phyloP scores from a whole-genome alignment of 2,113 vertebrate species.

The Trematomus loennbergii region DNA sequence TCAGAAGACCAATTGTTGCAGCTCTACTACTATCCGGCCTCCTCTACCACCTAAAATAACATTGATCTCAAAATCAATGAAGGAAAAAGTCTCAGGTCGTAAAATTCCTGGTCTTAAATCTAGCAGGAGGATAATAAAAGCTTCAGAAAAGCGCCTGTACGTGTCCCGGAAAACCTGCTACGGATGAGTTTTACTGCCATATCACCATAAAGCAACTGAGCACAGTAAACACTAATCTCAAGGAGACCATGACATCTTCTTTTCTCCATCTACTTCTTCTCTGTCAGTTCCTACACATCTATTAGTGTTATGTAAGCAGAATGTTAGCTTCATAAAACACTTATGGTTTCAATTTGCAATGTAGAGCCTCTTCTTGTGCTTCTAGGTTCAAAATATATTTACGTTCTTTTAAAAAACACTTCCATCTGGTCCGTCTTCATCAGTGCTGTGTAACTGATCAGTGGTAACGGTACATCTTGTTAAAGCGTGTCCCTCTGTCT shows the following conservation, averaged over 20 bases:
- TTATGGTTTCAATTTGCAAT: neutral
- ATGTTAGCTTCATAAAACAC: neutral
- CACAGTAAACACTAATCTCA: neutral
- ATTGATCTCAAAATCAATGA: constrained; percentile 10
- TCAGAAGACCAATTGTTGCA: too few relatives aligned
- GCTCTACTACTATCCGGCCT: neutral
- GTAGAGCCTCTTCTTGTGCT: neutral
- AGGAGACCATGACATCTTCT: neutral
- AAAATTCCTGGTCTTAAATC: neutral
- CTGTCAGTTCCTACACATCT: neutral
- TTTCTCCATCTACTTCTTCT: neutral
- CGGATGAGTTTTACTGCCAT: neutral
- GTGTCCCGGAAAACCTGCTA: neutral
- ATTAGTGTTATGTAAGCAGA: neutral
- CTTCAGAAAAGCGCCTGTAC: neutral
- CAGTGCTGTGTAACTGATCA: neutral
- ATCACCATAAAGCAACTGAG: neutral
- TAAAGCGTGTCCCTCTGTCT: neutral
- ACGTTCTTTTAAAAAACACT: neutral
- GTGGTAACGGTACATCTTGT: neutral
- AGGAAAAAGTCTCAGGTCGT: neutral
- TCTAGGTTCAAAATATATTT: too few relatives aligned
- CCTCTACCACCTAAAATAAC: neutral
- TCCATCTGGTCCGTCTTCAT: neutral
- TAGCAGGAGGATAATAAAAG: neutral